A percentile compares a stretch with the other conserved stretches of the same genome.
Evolutionary conservation across 2,888 invertebrate species (phyloP).

Genomic region (Eledona agricola): DNA sequence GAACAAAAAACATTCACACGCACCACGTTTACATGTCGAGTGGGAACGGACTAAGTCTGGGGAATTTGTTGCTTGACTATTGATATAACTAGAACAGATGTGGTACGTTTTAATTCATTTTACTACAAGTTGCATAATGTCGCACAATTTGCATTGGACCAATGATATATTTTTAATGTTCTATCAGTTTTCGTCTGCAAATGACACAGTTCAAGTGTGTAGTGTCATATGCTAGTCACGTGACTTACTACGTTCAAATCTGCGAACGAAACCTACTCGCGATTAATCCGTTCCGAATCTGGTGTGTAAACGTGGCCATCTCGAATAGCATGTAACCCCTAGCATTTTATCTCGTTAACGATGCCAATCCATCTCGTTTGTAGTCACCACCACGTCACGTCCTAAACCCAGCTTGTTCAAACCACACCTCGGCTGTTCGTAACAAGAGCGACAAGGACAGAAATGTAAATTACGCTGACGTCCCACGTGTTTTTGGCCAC

Average conservation of each 20-base stretch:
- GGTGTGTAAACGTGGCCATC: conserved; percentile 23
- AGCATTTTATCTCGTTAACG: conserved; percentile 55
- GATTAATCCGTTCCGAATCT: neutral
- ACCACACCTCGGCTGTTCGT: conserved; percentile 38
- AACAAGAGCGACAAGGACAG: conserved; percentile 33
- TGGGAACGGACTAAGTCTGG: conserved; percentile 25
- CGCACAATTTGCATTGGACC: no score
- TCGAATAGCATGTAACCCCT: conserved; percentile 50
- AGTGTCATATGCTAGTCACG: no score
- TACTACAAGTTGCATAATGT: no score
- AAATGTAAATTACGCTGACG: conserved; percentile 8
- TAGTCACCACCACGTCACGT: conserved; percentile 9
- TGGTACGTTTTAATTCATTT: no score
- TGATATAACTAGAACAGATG: neutral
- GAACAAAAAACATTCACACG: conserved; percentile 38
- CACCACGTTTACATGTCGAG: conserved; percentile 40
- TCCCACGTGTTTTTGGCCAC: conserved; percentile 13
- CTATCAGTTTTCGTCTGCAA: no score
- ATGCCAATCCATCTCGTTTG: conserved; percentile 43
- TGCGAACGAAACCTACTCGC: neutral
- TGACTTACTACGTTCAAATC: no score
- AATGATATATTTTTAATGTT: no score
- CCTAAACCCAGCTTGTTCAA: neutral
- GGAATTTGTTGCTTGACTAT: conserved; percentile 1
- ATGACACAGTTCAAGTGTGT: no score